phyloP scores from a whole-genome alignment of 1,140 invertebrate genomes.

The Apis cerana region DNA sequence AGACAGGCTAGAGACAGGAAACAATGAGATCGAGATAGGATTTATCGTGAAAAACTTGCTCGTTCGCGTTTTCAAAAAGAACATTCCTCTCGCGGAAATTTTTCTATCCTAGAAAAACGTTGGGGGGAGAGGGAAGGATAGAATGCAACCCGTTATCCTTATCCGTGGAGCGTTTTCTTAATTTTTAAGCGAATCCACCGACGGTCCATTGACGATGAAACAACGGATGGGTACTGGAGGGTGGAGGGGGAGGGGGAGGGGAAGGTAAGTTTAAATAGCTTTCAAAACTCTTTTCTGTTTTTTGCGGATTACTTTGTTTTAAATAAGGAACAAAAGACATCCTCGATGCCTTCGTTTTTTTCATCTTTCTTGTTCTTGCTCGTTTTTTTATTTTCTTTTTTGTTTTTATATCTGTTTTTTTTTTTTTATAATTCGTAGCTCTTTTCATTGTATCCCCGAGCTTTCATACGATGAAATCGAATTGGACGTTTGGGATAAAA shows the following conservation, averaged over 20 bases:
- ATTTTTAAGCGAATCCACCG: slow-evolving; percentile 44
- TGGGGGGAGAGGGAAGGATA: background rate
- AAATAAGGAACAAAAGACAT: slow-evolving; percentile 21
- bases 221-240: slow-evolving; percentile 5
- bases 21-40: slow-evolving; percentile 30
- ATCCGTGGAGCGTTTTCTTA: slow-evolving; percentile 16
- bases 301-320: slow-evolving; percentile 33
- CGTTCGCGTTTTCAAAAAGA: background rate
- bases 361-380: background rate
- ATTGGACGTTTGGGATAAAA: background rate
- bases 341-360: background rate
- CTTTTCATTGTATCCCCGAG: background rate
- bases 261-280: slow-evolving; percentile 45
- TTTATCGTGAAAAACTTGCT: background rate
- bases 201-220: background rate
- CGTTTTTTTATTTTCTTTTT: background rate
- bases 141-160: background rate
- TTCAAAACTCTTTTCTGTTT: slow-evolving; percentile 24
- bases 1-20: background rate
- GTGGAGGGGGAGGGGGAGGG: too few species aligned
- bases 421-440: background rate
- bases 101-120: background rate
- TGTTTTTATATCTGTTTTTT: too few species aligned
- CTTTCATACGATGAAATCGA: background rate
- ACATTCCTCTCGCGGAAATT: slow-evolving; percentile 6